Percentiles rank a stretch among this genome's conserved stretches.
Conservation (phyloP, 2,113 vertebrate genomes). For the Pterocles orientalis region DNA sequence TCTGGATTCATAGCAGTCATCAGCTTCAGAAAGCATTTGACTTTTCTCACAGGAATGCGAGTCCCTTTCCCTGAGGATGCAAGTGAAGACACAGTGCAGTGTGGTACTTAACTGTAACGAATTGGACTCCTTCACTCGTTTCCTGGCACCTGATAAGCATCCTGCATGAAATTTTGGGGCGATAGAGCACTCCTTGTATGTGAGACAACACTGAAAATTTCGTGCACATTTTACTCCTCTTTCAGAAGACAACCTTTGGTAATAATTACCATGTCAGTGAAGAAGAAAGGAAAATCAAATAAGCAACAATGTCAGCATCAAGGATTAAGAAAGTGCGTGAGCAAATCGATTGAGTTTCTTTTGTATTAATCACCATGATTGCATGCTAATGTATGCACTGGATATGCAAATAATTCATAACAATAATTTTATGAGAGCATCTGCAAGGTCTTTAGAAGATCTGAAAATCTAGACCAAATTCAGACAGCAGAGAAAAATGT, state of each 20-base stretch:
- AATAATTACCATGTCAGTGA: background rate
- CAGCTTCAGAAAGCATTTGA: background rate
- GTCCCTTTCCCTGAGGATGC: background rate
- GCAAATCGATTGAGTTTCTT: background rate
- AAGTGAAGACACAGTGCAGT: background rate
- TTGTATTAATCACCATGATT: background rate
- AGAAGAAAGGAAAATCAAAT: background rate
- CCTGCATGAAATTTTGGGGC: background rate
- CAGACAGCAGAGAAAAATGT: background rate
- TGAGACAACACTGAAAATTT: background rate
- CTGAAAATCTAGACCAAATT: background rate
- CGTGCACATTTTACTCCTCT: background rate
- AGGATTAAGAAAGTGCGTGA: background rate
- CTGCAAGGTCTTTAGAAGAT: background rate
- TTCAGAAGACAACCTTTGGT: background rate
- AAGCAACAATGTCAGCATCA: background rate
- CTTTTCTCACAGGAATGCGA: background rate
- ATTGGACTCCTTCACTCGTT: background rate
- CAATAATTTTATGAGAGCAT: background rate
- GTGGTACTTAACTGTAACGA: background rate
- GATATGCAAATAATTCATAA: background rate
- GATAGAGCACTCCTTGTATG: rapidly evolving
- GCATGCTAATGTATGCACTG: background rate
- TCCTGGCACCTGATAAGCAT: background rate
- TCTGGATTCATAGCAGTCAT: background rate